Evolutionary conservation across 1,140 invertebrate genomes (phyloP), one percentile per base, ranked within the genome.

Genomic region (Dendrolimus kikuchii): DNA sequence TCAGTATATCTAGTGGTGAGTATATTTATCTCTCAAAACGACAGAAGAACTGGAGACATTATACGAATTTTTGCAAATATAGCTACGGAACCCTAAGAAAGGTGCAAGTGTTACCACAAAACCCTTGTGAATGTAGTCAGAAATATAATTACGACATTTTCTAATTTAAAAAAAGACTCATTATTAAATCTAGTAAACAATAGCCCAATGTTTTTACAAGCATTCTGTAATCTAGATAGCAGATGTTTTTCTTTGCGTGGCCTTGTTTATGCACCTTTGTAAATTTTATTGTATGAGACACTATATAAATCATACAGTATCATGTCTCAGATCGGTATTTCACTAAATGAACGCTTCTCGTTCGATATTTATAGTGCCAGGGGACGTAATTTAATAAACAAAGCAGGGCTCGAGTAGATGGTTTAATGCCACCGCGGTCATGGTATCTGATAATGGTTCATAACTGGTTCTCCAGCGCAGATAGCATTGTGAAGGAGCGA

Each of bases 381-480:
- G 74, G 74, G 83, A 86, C 83, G 81, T 86, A 84, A 86, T 86
- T 86, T 86, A 86, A 86, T 86, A 86, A 86, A 86, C 83, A 86
- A 86, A 86, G 75, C 79, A 81, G 79, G 64, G 57, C 62, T 23
- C 73, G 49, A 68, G 71, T 69, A 66, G 77, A 82, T 77, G 61
- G 74, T 86, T 86, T 86, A 86, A 84, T 84, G 80, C 83, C 81
- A 84, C 79, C 80, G 75, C 71, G 64, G 74, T 71, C 75, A 74
- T 75, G 73, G 69, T 68, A 84, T 86, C 81, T 71, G 83, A 86
- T 86, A 86, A 74, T 77, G 73, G 63, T 68, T 77, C 77, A 78
- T 81, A 86, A 84, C 81, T 74, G 81, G 81, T 84, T 82, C 68
- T 59, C 53, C 62, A 71, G 62, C 66, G 62, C 64, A 81, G 80